Evolutionary conservation across 1,140 invertebrate genomes (phyloP), one percentile per base, ranked within the genome.

Genomic region (Danaus melanippus): DNA sequence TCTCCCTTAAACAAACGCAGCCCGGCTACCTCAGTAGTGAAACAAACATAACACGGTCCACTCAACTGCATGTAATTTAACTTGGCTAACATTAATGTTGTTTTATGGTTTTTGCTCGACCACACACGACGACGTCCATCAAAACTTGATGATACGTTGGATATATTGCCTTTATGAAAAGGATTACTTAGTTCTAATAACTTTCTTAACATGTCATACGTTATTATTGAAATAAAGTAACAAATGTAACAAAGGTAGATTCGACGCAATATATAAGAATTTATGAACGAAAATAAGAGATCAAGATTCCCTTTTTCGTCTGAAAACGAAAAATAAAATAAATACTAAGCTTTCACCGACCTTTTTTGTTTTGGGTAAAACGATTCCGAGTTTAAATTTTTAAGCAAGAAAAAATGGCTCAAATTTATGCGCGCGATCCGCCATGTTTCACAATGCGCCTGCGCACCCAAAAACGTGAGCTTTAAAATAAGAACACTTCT

Each of bases 401-500:
- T 69, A 52, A 54, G 53, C 44, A 61, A 65, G 60, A 74, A 74
- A 73, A 76, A 73, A 76, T 71, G 62, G 67, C 69, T 67, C 55
- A 73, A 76, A 79, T 77, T 74, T 79, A 77, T 76, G 73, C 74
- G 67, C 68, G 64, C 58, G 62, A 69, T 64, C 66, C 60, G 61
- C 67, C 71, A 67, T 74, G 74, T 73, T 71, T 72, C 74, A 69
- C 66, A 72, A 72, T 71, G 71, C 69, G 67, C 66, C 54, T 66
- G 62, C 65, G 61, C 69, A 62, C 51, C 56, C 71, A 64, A 66
- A 72, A 74, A 76, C 66, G 73, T 73, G 71, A 58, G 65, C 60
- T 69, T 73, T 69, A 75, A 79, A 77, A 76, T 71, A 71, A 76
- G 71, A 78, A 75, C 71, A 76, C 69, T 57, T 64, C 58, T 68